Conservation (phyloP, 2,113 vertebrate genomes). For the Mastomys coucha region DNA sequence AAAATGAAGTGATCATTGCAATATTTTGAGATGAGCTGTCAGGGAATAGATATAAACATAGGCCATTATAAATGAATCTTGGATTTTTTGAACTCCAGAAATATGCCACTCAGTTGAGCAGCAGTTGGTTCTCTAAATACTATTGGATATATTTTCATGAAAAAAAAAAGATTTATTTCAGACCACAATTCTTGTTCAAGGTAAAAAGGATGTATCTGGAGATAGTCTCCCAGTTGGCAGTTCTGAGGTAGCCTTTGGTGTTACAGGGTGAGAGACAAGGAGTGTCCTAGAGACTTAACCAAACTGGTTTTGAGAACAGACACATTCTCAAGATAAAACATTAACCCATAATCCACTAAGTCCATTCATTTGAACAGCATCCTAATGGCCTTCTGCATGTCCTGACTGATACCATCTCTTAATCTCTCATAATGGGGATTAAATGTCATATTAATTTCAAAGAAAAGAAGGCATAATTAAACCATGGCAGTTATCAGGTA, state of each 20-base stretch:
- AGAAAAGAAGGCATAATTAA: background rate
- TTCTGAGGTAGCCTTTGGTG: too few species aligned
- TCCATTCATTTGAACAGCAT: background rate
- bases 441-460: background rate
- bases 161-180: background rate
- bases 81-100: background rate
- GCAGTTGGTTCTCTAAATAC: background rate
- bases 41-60: background rate
- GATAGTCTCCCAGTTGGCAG: background rate
- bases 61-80: background rate
- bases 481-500: background rate
- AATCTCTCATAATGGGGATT: background rate
- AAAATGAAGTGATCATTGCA: background rate
- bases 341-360: background rate
- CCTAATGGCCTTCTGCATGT: background rate
- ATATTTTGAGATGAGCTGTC: background rate
- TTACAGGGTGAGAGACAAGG: background rate
- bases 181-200: background rate
- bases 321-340: background rate
- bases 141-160: background rate
- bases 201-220: background rate
- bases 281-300: background rate
- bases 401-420: background rate
- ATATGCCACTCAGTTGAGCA: background rate
- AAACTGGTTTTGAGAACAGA: background rate